phyloP scores from a whole-genome alignment of 2,113 vertebrate species.

The Grammomys dolichurus region DNA sequence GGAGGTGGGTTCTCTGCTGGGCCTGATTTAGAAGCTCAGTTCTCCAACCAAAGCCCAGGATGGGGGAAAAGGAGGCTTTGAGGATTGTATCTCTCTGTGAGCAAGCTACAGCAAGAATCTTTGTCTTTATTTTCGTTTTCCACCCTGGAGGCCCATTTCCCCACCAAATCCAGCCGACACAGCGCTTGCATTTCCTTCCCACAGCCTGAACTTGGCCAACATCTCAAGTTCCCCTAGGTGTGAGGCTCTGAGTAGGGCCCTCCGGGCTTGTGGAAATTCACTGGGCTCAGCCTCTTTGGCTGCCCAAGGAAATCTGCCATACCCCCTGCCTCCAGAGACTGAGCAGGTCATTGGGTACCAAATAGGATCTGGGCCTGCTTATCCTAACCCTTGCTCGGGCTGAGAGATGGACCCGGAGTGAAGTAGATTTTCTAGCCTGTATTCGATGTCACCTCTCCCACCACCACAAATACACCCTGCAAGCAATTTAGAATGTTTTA shows the following conservation, averaged over 20 bases:
- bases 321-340: neutral
- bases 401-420: too few species aligned
- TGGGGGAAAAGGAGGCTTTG: neutral
- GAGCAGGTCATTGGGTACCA: neutral
- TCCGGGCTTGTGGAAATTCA: constrained; percentile 71
- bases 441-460: neutral
- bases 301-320: neutral
- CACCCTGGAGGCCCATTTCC: constrained; percentile 72
- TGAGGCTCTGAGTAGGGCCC: constrained; percentile 66
- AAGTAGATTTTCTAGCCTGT: neutral
- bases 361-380: neutral
- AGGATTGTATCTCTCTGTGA: constrained; percentile 39
- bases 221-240: constrained; percentile 71
- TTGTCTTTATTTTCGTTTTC: constrained; percentile 72
- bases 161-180: constrained; percentile 52
- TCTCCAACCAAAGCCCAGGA: neutral
- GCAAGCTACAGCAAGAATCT: constrained; percentile 65
- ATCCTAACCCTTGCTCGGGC: neutral
- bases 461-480: neutral
- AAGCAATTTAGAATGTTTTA: neutral
- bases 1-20: neutral
- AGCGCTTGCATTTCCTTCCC: constrained; percentile 69
- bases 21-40: neutral
- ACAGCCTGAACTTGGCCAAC: constrained; percentile 71
- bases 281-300: neutral